A percentile compares a stretch with the other conserved stretches of the same genome.
Conservation (phyloP, 2,113 vertebrate genomes). For the Siphamia tubifer region DNA sequence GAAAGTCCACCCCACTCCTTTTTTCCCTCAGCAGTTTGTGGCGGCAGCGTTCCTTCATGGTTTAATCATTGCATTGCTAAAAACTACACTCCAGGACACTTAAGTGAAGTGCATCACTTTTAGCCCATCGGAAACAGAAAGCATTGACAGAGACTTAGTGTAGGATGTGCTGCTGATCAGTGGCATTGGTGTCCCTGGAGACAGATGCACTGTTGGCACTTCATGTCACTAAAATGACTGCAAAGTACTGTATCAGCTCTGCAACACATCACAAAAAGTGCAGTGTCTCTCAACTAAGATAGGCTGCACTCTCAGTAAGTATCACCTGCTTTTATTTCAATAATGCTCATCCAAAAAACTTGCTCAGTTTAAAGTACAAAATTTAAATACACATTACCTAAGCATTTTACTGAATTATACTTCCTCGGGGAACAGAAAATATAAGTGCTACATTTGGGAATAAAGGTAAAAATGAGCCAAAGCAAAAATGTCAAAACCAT, state of each 20-base stretch:
- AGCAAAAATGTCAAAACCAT: constrained; percentile 9
- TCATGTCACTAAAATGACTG: constrained; percentile 11
- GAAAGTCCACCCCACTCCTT: constrained; percentile 27
- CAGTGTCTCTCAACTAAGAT: neutral
- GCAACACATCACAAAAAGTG: neutral
- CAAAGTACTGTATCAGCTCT: neutral
- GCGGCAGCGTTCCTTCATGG: constrained; percentile 42
- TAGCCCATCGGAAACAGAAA: constrained; percentile 12
- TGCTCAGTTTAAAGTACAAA: neutral
- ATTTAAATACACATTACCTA: neutral
- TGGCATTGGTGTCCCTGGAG: constrained; percentile 37
- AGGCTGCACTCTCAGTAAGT: neutral
- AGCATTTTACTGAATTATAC: neutral
- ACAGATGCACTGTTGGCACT: constrained; percentile 16
- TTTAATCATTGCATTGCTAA: constrained; percentile 58
- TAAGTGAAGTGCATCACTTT: constrained; percentile 57
- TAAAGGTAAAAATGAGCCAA: neutral
- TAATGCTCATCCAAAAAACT: neutral
- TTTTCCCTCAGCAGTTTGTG: neutral
- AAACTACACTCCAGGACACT: constrained; percentile 48
- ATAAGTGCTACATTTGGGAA: constrained; percentile 4
- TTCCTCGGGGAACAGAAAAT: constrained; percentile 1
- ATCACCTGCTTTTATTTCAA: neutral
- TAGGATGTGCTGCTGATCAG: constrained; percentile 26
- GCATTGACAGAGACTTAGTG: constrained; percentile 15